Conservation (phyloP, 2,797 vertebrate genomes). For the Tauraco hartlaubi region DNA sequence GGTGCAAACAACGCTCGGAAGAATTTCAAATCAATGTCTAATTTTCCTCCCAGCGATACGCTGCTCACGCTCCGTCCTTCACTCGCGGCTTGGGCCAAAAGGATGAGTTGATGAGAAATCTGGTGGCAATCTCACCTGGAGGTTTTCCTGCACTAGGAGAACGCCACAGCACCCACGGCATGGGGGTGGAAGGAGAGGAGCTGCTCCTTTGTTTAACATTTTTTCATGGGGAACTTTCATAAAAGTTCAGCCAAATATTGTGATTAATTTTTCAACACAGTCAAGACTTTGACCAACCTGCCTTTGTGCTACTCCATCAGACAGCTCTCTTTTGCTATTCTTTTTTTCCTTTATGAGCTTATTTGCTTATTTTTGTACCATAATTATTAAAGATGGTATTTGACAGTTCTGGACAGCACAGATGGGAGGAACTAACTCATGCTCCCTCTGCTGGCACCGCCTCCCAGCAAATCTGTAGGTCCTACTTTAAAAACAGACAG, state of each 20-base stretch:
- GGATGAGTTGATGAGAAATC: background rate
- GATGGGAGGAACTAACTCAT: background rate
- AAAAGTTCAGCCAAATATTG: background rate
- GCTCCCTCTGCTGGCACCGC: conserved; percentile 70
- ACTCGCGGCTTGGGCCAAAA: background rate
- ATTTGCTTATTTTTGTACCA: background rate
- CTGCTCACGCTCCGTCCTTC: background rate
- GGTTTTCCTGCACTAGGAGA: background rate
- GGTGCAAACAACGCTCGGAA: background rate
- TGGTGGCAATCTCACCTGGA: background rate
- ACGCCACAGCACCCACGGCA: background rate
- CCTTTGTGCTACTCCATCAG: background rate
- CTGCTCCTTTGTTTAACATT: background rate
- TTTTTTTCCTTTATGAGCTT: background rate
- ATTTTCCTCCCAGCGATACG: background rate
- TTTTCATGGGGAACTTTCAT: background rate
- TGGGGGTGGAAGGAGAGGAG: background rate
- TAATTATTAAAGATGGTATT: background rate
- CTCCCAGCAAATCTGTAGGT: background rate
- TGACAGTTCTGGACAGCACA: accelerated
- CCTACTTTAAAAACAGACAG: background rate
- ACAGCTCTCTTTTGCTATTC: background rate
- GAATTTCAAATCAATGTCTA: background rate
- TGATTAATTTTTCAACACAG: background rate
- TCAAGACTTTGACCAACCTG: background rate